phyloP scores from a whole-genome alignment of 2,113 vertebrate genomes.

The Tiliqua scincoides region DNA sequence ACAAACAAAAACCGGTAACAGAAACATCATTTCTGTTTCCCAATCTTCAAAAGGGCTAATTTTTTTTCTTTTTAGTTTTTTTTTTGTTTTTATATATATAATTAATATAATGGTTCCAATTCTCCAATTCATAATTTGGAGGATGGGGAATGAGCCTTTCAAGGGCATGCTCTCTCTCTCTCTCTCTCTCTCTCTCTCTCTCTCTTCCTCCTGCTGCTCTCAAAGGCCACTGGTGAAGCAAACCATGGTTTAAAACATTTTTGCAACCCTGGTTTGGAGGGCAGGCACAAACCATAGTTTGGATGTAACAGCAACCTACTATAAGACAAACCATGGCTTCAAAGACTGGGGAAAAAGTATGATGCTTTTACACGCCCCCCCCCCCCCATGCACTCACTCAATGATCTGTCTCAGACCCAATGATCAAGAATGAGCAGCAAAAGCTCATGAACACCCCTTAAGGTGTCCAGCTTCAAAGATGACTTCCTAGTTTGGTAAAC shows the following conservation, averaged over 20 bases:
- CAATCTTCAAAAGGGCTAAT: not conserved
- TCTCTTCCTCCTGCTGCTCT: not conserved
- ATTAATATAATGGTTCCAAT: not conserved
- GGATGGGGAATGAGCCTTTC: not conserved
- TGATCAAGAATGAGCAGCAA: no score
- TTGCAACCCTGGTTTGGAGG: not conserved
- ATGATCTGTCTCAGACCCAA: no score
- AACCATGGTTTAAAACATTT: not conserved
- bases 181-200: no score
- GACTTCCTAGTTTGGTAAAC: no score
- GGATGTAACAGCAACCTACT: not conserved
- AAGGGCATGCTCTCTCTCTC: no score
- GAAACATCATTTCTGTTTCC: not conserved
- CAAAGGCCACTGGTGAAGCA: not conserved
- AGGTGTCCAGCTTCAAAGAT: no score
- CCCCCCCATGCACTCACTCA: no score
- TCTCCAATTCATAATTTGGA: not conserved
- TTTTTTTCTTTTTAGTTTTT: not conserved
- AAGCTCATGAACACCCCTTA: no score
- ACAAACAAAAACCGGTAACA: not conserved
- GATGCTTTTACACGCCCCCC: no score
- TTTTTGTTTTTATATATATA: no score
- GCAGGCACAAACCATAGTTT: not conserved
- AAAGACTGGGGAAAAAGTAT: no score
- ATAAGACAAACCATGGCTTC: not conserved